A percentile compares a stretch with the other conserved stretches of the same genome.
phyloP scores from a whole-genome alignment of 2,797 vertebrate genomes.

The Acropternis orthonyx region DNA sequence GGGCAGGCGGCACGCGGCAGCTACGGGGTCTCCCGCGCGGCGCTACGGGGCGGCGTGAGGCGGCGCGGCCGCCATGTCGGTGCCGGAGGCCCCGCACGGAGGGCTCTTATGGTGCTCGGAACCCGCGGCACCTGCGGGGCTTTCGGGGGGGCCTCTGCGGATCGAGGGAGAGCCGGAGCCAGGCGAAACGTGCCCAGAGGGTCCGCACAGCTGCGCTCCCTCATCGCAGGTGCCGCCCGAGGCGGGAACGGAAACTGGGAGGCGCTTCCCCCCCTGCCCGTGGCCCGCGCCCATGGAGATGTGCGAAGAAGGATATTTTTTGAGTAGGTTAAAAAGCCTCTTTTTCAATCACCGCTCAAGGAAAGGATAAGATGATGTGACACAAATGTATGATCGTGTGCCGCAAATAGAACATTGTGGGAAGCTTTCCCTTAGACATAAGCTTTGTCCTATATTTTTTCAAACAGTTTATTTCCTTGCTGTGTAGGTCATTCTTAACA shows the following conservation, averaged over 20 bases:
- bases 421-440: conserved; percentile 66
- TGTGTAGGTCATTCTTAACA: conserved; percentile 62
- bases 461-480: conserved; percentile 60
- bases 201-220: background rate
- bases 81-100: fast-evolving
- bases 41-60: background rate
- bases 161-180: background rate
- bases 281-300: background rate
- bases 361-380: conserved; percentile 53
- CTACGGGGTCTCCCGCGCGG: conserved; percentile 16
- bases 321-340: conserved; percentile 24
- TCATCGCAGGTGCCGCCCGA: background rate
- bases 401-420: conserved; percentile 67
- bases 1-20: background rate
- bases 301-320: background rate
- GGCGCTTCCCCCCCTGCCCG: background rate
- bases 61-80: background rate
- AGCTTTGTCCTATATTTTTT: conserved; percentile 71
- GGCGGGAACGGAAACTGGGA: background rate
- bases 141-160: no score
- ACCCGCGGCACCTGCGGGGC: background rate
- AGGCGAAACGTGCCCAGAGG: background rate
- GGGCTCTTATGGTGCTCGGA: background rate
- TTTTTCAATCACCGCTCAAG: conserved; percentile 5
- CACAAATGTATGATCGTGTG: conserved; percentile 60